phyloP scores from a whole-genome alignment of 2,888 invertebrate genomes.

The Drosophila ustulata region DNA sequence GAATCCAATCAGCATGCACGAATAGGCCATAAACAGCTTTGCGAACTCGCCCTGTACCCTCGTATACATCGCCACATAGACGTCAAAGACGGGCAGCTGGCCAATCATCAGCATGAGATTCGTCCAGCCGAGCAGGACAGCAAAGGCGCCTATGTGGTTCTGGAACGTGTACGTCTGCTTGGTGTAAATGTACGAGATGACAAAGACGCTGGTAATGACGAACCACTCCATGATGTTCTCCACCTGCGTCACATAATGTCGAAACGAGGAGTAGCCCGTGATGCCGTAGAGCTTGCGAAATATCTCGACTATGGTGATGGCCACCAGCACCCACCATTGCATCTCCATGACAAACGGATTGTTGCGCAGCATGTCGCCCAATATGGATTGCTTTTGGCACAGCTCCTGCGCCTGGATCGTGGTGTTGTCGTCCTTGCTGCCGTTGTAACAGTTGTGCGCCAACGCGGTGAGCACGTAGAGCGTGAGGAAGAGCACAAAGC shows the following conservation, averaged over 20 bases:
- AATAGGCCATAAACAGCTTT: slow-evolving; percentile 93
- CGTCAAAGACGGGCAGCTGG: slow-evolving; percentile 94
- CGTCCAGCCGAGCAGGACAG: slow-evolving; percentile 94
- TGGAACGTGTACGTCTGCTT: slow-evolving; percentile 93
- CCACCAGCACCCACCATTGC: slow-evolving; percentile 93
- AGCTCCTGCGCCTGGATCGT: slow-evolving; percentile 90
- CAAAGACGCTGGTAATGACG: slow-evolving; percentile 93
- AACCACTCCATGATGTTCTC: slow-evolving; percentile 96
- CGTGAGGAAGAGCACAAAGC: slow-evolving; percentile 92
- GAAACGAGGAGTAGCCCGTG: slow-evolving; percentile 92
- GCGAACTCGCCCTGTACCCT: slow-evolving; percentile 95
- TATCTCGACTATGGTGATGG: slow-evolving; percentile 92
- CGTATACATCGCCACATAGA: slow-evolving; percentile 96
- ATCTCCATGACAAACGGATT: slow-evolving; percentile 92
- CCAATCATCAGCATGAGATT: slow-evolving; percentile 97
- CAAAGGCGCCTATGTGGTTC: slow-evolving; percentile 94
- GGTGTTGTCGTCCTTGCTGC: slow-evolving; percentile 91
- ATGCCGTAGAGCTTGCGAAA: slow-evolving; percentile 92
- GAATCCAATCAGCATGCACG: slow-evolving; percentile 93
- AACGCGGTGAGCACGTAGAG: slow-evolving; percentile 92
- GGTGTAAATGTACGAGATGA: slow-evolving; percentile 93
- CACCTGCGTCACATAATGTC: slow-evolving; percentile 92
- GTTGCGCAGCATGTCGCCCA: slow-evolving; percentile 90
- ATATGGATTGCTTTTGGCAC: slow-evolving; percentile 91
- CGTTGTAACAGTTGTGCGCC: slow-evolving; percentile 94